Evolutionary conservation across 2,113 vertebrate genomes (phyloP).

Genomic region (Urocynchramus pylzowi): DNA sequence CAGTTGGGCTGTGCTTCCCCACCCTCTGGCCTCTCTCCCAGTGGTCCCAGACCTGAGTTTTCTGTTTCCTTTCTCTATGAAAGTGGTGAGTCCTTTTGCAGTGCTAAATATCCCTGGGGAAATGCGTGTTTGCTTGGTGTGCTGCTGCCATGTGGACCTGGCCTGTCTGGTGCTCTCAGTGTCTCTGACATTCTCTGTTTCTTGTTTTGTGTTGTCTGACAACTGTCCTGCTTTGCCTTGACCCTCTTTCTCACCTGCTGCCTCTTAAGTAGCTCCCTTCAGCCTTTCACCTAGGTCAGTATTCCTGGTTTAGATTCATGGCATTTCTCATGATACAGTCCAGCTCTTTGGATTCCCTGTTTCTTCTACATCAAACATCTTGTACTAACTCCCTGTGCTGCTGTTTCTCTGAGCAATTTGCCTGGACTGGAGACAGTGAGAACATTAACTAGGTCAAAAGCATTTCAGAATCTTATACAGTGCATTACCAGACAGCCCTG

Average conservation of each 20-base stretch:
- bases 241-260: not conserved
- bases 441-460: not conserved
- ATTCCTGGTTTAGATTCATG: not conserved
- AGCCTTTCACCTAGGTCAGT: not conserved
- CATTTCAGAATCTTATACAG: not conserved
- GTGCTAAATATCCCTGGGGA: not conserved
- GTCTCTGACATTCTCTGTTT: not conserved
- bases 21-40: accelerated
- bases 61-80: not conserved
- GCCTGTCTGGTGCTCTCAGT: not conserved
- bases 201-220: not conserved
- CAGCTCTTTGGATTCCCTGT: not conserved
- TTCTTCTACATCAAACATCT: not conserved
- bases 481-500: not conserved
- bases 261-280: not conserved
- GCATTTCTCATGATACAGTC: not conserved
- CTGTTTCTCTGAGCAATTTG: not conserved
- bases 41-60: not conserved
- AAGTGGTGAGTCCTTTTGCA: not conserved
- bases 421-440: not conserved
- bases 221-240: not conserved
- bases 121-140: not conserved
- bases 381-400: not conserved
- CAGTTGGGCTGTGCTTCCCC: not conserved
- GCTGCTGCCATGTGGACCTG: not conserved